Percentiles rank a stretch among this genome's conserved stretches.
Conservation (phyloP, 2,888 invertebrate genomes). For the Orthonychiurus folsomi region DNA sequence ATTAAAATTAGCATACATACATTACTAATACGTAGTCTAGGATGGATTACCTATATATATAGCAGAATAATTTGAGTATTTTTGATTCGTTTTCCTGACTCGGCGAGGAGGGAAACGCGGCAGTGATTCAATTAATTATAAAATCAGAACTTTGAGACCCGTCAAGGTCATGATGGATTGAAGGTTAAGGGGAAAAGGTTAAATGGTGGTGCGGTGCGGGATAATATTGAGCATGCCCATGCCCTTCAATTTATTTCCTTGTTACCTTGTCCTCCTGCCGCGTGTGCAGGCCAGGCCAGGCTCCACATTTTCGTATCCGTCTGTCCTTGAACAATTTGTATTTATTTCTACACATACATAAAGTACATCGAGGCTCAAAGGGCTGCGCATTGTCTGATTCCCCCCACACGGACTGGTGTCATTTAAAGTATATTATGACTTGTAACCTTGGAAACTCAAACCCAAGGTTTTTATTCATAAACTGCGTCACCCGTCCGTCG, state of each 20-base stretch:
- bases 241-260: not conserved
- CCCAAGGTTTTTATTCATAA: constrained; percentile 1
- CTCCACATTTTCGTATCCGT: not conserved
- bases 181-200: constrained; percentile 1
- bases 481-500: not conserved
- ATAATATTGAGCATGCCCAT: not conserved
- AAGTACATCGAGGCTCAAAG: no score
- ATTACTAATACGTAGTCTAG: no score
- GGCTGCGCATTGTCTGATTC: no score
- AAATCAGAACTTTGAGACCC: not conserved
- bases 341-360: no score
- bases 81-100: no score
- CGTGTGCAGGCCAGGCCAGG: not conserved
- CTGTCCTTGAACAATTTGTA: not conserved
- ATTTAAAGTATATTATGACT: not conserved
- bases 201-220: not conserved
- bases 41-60: no score
- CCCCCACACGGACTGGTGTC: no score
- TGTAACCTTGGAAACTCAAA: not conserved
- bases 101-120: no score
- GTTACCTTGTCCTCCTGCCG: no score
- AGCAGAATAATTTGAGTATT: no score
- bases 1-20: no score
- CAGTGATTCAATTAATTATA: not conserved
- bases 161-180: no score